Evolutionary conservation across 2,113 vertebrate genomes (phyloP).

Genomic region (Chelonoidis abingdonii): DNA sequence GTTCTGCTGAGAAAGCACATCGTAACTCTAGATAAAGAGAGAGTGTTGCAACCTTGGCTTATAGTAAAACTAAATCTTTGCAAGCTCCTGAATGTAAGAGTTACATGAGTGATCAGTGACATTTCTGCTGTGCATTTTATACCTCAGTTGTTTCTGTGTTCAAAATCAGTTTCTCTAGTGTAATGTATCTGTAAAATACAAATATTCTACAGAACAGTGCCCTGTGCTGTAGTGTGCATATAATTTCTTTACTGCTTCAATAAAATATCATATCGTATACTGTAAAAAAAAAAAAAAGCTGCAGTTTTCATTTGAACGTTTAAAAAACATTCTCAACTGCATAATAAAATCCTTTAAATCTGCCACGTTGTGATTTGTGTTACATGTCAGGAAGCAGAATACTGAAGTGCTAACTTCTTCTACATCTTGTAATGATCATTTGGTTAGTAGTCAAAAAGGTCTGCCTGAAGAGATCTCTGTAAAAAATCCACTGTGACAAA

Average conservation of each 20-base stretch:
- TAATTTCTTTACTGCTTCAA: neutral
- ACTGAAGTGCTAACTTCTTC: constrained; percentile 5
- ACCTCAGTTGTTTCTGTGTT: constrained; percentile 20
- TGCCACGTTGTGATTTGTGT: neutral
- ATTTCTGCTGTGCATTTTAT: constrained; percentile 64
- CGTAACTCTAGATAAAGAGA: constrained; percentile 26
- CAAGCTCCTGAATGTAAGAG: constrained; percentile 11
- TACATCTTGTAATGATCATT: constrained; percentile 17
- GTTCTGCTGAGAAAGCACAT: constrained; percentile 54
- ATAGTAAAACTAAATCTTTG: constrained; percentile 41
- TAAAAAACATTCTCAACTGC: constrained; percentile 16
- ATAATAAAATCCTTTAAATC: constrained; percentile 28
- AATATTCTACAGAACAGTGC: constrained; percentile 31
- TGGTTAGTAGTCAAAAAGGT: constrained; percentile 13
- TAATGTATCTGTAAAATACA: constrained; percentile 24
- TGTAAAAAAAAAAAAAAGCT: neutral
- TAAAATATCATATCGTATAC: neutral
- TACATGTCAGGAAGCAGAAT: neutral
- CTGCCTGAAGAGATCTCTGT: neutral
- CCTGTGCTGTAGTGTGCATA: neutral
- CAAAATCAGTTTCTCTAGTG: constrained; percentile 30
- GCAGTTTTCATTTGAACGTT: constrained; percentile 34
- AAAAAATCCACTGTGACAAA: constrained; percentile 52
- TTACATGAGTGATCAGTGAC: constrained; percentile 53
- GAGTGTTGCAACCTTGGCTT: constrained; percentile 15